Evolutionary conservation across 2,113 vertebrate species (phyloP), one percentile per base, ranked within the genome.

Genomic region (Chunga burmeisteri): DNA sequence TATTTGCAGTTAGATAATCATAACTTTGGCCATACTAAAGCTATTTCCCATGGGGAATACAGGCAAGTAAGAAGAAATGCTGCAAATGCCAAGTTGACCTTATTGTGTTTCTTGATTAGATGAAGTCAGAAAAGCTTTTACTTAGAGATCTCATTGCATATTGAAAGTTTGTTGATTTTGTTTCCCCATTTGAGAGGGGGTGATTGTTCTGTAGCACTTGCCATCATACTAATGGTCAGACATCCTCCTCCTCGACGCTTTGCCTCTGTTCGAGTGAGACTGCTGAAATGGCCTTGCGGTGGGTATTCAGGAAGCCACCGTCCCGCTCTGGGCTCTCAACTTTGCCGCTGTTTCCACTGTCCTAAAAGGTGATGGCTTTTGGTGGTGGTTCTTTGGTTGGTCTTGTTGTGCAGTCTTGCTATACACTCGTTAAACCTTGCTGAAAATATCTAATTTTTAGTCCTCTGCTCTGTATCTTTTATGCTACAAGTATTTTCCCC

Each of bases 371-470:
- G 23, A n/a, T 27, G 38, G 49, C 40, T 88, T 82, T 78, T 36
- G 38, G n/a, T 56, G 66, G 23, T 52, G 38, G 30, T 29, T 83
- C 27, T 73, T 4, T 26, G 38, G 30, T 32, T 40, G 38, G 7
- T 34, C 32, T 22, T 63, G 9, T 13, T 44, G 44, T 32, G 16
- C 34, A 19, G 38, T 56, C 65, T 90, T 53, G 62, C 46, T 61
- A 3, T 16, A 16, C 3, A 2, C 13, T 47, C 0, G 0, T 61
- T 68, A 82, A 49, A 65, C 44, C 46, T 40, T 20, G 21, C 29
- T 62, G 62, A 34, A 52, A 87, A 66, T 8, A 42, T 2, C 47
- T 55, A 14, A 12, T 56, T 59, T 65, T 77, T 59, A 55, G 26
- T 81, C 91, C 36, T 86, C 9, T 66, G 65, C 22, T 70, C 52